Base-by-base conservation (phyloP, 2,888 invertebrate species). In the Eurois occulta region DNA sequence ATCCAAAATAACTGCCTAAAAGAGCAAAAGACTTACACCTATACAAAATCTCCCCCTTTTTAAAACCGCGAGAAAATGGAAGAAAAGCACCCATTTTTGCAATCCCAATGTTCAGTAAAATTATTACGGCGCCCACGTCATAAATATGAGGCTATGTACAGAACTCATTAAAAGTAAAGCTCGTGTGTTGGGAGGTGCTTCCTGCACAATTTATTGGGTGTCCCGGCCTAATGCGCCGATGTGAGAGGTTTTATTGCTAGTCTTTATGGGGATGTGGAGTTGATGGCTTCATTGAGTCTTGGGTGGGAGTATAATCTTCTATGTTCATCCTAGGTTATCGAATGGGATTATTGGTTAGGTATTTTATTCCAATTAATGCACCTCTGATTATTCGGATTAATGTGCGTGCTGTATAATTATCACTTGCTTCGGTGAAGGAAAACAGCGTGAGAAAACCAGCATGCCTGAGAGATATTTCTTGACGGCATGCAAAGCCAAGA, bases 121-220 rank as follows among this genome's bases (percentile, higher is more conserved):
- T 87, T 87, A 88, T 88, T 76, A 85, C 70, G 46, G 46, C 58
- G 66, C 38, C 64, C 38, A 66, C 80, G 62, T 80, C 88, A 85
- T 88, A 87, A 88, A 87, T 88, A 87, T 84, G 87, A 83, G 65
- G 77, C 75, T 75, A 81, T 84, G 75, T 87, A 85, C 80, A 74
- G 83, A 90, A 89, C 89, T 91, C 91, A 89, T 91, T 91, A 90
- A 90, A 90, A 91, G 90, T 89, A 91, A 87, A 89, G 91, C 90
- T 84, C 76, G 69, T 79, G 84, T 83, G 81, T 85, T 78, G 75
- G 85, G 78, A 83, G 85, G 84, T 84, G 83, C 80, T 85, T 85
- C 76, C 68, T 81, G 75, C 86, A 83, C 77, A 90, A 90, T 91
- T 90, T 90, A 90, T 90, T 87, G 88, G 88, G 85, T 85, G 80